Conservation (phyloP, 2,113 vertebrate species). For the Trochalopteron elliotii region DNA sequence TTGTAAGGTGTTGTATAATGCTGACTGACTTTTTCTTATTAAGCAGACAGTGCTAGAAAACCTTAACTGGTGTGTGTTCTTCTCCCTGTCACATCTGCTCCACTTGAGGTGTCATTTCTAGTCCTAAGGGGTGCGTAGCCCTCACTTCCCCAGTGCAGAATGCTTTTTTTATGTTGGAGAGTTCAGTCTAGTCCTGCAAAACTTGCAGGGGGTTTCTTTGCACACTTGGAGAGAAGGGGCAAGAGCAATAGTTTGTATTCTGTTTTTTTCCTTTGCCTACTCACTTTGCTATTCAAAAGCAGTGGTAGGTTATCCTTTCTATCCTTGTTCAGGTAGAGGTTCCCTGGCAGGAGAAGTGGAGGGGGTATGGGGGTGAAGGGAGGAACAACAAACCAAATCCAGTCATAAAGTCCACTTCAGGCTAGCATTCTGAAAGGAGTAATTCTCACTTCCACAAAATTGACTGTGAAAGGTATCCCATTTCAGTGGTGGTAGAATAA, state of each 20-base stretch:
- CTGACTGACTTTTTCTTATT: background rate
- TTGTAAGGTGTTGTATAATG: background rate
- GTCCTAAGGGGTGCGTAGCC: background rate
- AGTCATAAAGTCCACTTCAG: background rate
- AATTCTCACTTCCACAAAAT: background rate
- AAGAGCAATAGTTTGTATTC: background rate
- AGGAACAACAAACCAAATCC: background rate
- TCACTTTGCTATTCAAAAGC: background rate
- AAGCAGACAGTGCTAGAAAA: background rate
- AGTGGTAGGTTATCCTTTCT: background rate
- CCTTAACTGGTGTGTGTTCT: background rate
- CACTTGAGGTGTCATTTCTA: background rate
- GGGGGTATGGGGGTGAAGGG: rapidly evolving
- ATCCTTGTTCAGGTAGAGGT: background rate
- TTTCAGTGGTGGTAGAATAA: background rate
- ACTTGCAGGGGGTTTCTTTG: background rate
- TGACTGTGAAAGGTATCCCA: background rate
- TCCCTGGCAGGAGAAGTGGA: background rate
- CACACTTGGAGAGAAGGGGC: background rate
- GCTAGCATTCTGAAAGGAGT: background rate
- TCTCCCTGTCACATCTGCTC: background rate
- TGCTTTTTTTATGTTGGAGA: background rate
- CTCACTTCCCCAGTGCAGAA: background rate
- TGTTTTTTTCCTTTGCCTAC: background rate
- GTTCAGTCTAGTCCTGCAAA: background rate